Conservation (phyloP, 2,888 invertebrate genomes). For the Augiades crinisus region DNA sequence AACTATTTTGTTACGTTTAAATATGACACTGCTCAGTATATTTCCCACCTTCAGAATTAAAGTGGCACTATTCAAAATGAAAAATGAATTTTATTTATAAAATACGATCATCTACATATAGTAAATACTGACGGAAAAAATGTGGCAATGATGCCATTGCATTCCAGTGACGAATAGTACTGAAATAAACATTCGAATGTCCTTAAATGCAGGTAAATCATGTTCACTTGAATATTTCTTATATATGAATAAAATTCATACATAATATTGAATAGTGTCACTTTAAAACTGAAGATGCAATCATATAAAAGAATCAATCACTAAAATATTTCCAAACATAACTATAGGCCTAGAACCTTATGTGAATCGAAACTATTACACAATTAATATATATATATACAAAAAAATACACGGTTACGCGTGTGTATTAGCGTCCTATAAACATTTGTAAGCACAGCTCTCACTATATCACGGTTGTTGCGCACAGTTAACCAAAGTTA, state of each 20-base stretch:
- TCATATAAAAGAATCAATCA: not conserved
- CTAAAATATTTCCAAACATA: conserved; percentile 13
- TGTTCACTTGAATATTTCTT: too few relatives aligned
- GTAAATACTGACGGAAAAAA: too few relatives aligned
- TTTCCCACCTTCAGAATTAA: too few relatives aligned
- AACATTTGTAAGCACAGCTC: conserved; percentile 24
- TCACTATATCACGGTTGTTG: conserved; percentile 18
- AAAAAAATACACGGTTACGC: conserved; percentile 14
- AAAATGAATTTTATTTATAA: too few relatives aligned
- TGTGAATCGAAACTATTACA: not conserved
- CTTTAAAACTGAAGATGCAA: not conserved
- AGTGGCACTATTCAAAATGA: too few relatives aligned
- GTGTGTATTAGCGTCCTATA: conserved; percentile 14
- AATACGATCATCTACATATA: too few relatives aligned
- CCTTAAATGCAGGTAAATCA: not conserved
- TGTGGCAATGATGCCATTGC: too few relatives aligned
- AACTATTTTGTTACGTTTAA: too few relatives aligned
- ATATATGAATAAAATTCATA: not conserved
- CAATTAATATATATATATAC: conserved; percentile 12
- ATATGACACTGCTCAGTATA: too few relatives aligned
- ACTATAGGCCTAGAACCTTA: conserved; percentile 9
- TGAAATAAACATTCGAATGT: too few relatives aligned
- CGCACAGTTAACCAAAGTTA: conserved; percentile 3
- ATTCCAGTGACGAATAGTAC: too few relatives aligned
- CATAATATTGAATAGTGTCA: not conserved